These are phyloP conservation scores for Montipora capricornis DNA, from an alignment of 64 coral and sea anemone species.

Conservation along the genomic window DNA sequence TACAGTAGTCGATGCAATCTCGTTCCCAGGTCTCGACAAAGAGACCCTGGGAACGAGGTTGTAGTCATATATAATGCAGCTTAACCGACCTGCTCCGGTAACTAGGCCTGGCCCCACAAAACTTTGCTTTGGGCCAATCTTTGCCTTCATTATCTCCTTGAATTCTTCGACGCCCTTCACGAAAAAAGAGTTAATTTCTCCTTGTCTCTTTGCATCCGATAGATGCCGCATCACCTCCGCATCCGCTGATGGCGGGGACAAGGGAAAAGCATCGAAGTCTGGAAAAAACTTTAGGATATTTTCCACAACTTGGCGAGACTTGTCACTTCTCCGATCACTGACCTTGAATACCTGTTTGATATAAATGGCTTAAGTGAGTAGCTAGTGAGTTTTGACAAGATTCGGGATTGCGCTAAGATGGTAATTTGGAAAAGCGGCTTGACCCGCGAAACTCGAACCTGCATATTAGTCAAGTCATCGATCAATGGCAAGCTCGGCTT, in stretches of 20 bases:
- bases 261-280: conserved; percentile 45
- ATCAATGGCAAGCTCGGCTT: no score
- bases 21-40: no score
- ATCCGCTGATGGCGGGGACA: conserved; percentile 34
- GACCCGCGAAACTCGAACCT: no score
- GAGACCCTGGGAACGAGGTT: no score
- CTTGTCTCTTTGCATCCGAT: conserved; percentile 12
- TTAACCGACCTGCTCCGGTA: conserved; percentile 35
- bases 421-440: no score
- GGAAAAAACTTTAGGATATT: conserved; percentile 54
- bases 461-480: no score
- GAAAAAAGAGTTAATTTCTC: conserved; percentile 2
- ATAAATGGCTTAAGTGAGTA: neutral
- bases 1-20: no score
- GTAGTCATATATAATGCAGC: neutral
- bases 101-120: conserved; percentile 32
- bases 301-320: conserved; percentile 45
- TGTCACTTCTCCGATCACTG: neutral
- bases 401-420: no score
- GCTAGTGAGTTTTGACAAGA: no score
- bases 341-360: conserved; percentile 4
- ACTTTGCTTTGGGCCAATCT: conserved; percentile 24
- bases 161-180: conserved; percentile 27
- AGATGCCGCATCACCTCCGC: conserved; percentile 30
- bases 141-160: conserved; percentile 1